These are phyloP conservation scores for Drosophila barbarae DNA, from an alignment of 2,888 invertebrate species.

Conservation along the genomic window DNA sequence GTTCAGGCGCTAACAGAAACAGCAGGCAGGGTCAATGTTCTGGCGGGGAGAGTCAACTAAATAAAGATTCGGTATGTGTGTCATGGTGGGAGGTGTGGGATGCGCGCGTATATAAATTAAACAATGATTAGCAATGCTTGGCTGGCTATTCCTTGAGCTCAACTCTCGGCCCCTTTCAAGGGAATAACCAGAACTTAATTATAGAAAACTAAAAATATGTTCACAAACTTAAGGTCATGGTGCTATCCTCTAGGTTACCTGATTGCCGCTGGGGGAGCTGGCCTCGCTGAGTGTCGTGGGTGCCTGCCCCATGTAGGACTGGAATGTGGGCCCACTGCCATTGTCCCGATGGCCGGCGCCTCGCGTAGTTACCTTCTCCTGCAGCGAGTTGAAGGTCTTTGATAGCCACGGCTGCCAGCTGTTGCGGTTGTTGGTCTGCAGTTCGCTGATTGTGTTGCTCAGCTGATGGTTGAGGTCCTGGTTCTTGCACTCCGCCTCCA, in stretches of 20 bases:
- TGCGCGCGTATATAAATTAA: conserved; percentile 31
- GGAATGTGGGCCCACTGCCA: conserved; percentile 77
- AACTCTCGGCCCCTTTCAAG: conserved; percentile 3
- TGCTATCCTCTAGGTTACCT: conserved; percentile 69
- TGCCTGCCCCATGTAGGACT: conserved; percentile 76
- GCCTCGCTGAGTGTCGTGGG: conserved; percentile 72
- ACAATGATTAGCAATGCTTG: conserved; percentile 33
- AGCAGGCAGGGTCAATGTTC: conserved; percentile 42
- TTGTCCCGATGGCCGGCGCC: conserved; percentile 52
- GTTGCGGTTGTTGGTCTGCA: conserved; percentile 81
- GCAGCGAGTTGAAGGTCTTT: conserved; percentile 86
- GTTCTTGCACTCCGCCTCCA: conserved; percentile 97
- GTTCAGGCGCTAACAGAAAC: conserved; percentile 31
- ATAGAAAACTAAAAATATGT: conserved; percentile 36
- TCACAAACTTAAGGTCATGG: conserved; percentile 19
- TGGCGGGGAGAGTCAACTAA: conserved; percentile 22
- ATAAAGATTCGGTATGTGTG: conserved; percentile 26
- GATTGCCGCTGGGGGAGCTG: conserved; percentile 77
- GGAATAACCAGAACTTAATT: conserved; percentile 25
- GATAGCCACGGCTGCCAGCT: conserved; percentile 96
- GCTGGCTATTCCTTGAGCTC: conserved; percentile 16
- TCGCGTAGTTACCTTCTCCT: conserved; percentile 79
- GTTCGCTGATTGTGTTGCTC: conserved; percentile 88
- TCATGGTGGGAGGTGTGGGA: conserved; percentile 13
- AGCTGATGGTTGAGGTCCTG: conserved; percentile 96